Percentiles rank a stretch among this genome's conserved stretches.
These are phyloP conservation scores for Mus minutoides DNA, from an alignment of 2,797 vertebrate species.

Conservation along the genomic window DNA sequence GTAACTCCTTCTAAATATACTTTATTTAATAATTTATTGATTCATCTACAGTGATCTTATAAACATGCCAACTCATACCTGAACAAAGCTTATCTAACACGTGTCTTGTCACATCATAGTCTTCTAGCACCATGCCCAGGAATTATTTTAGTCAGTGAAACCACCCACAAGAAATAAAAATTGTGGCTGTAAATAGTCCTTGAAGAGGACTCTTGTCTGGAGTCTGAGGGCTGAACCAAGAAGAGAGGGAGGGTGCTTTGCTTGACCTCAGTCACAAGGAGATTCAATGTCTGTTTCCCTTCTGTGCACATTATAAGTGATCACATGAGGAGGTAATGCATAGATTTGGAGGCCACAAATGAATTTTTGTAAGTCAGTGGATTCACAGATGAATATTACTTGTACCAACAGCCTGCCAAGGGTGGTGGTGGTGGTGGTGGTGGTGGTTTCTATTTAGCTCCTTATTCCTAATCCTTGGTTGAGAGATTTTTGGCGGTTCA, in stretches of 20 bases:
- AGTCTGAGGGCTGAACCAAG: background rate
- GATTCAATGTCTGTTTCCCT: background rate
- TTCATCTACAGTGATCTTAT: background rate
- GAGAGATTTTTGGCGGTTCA: background rate
- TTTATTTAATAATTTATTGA: background rate
- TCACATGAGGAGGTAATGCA: background rate
- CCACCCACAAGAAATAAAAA: background rate
- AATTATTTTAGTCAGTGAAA: background rate
- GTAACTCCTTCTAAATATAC: slow-evolving; percentile 51
- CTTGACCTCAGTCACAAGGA: slow-evolving; percentile 22
- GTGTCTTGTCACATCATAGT: background rate
- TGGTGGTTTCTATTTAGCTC: background rate
- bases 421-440: too few species aligned
- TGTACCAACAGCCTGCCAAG: background rate
- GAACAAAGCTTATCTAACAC: background rate
- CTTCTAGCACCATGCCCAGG: background rate
- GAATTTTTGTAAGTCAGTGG: background rate
- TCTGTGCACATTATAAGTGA: background rate
- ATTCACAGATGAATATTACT: background rate
- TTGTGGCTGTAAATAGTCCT: background rate
- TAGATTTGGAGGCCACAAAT: background rate
- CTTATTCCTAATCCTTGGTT: background rate
- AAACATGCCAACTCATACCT: background rate
- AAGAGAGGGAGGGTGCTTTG: background rate
- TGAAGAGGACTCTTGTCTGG: background rate